Evolutionary conservation across 2,888 invertebrate genomes (phyloP).

Genomic region (Xanthia togata): DNA sequence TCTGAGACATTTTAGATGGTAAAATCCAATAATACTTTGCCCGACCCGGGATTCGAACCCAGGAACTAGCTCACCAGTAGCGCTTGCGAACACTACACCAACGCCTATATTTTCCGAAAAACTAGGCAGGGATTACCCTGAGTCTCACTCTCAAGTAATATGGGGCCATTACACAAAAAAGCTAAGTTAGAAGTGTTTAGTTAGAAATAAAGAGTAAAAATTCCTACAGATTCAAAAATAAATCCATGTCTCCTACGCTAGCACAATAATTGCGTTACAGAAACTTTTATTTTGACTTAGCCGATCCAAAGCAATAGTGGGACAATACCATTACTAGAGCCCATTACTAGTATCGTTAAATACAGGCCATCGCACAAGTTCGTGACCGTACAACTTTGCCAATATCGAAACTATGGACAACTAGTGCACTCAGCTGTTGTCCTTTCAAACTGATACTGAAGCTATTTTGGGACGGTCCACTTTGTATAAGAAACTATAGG

Average conservation of each 20-base stretch:
- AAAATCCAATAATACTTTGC: no score
- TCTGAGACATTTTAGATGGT: no score
- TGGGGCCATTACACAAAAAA: neutral
- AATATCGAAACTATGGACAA: slow-evolving; percentile 76
- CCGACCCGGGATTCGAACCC: no score
- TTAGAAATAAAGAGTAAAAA: neutral
- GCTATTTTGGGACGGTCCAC: slow-evolving; percentile 53
- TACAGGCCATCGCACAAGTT: slow-evolving; percentile 69
- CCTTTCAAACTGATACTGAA: slow-evolving; percentile 74
- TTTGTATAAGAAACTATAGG: slow-evolving; percentile 39
- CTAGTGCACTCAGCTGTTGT: slow-evolving; percentile 78
- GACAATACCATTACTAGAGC: slow-evolving; percentile 47
- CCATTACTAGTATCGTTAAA: slow-evolving; percentile 66
- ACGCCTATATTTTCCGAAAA: neutral
- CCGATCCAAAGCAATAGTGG: slow-evolving; percentile 34
- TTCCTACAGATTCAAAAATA: neutral
- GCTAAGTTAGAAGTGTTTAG: neutral
- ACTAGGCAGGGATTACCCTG: neutral
- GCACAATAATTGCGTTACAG: slow-evolving; percentile 8
- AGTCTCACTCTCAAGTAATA: neutral
- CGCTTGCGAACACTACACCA: no score
- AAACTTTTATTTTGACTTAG: slow-evolving; percentile 19
- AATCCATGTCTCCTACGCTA: neutral
- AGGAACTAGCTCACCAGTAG: no score
- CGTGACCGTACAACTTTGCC: slow-evolving; percentile 77